Evolutionary conservation across 2,888 invertebrate species (phyloP).

Genomic region (Enoplolaimus lenunculus): DNA sequence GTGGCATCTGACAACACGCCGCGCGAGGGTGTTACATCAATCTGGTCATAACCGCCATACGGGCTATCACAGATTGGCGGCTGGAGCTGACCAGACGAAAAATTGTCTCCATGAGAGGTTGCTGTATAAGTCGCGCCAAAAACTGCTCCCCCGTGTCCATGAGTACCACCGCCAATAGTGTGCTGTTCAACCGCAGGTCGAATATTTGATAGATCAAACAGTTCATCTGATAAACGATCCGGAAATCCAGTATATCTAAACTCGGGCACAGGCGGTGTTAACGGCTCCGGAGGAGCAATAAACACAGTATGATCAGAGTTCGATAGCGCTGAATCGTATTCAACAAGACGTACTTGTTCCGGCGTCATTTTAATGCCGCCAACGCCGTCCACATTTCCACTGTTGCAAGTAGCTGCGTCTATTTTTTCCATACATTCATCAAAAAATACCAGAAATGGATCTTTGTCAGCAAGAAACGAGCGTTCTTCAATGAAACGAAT

Average conservation of each 20-base stretch:
- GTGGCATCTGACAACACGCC: neutral
- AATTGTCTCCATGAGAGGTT: neutral
- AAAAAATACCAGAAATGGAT: constrained; percentile 84
- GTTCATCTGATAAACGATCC: constrained; percentile 27
- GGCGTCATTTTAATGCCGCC: constrained; percentile 20
- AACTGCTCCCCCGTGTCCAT: no score
- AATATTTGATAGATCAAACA: constrained; percentile 28
- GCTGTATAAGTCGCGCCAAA: neutral
- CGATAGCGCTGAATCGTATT: constrained; percentile 26
- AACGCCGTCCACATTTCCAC: constrained; percentile 14
- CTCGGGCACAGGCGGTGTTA: constrained; percentile 25
- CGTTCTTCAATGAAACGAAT: constrained; percentile 87
- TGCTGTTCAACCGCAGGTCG: no score
- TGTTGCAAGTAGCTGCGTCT: constrained; percentile 28
- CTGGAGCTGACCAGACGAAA: neutral
- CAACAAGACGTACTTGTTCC: constrained; percentile 24
- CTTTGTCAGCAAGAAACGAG: constrained; percentile 85
- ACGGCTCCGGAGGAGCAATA: constrained; percentile 76
- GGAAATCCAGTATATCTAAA: constrained; percentile 29
- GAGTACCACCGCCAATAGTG: no score
- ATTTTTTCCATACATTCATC: constrained; percentile 82
- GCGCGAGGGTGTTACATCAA: no score
- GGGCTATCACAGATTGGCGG: neutral
- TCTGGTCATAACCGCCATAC: neutral
- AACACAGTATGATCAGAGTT: constrained; percentile 70